Base-by-base conservation (phyloP, 1,140 invertebrate genomes). In the Psix sp. region DNA sequence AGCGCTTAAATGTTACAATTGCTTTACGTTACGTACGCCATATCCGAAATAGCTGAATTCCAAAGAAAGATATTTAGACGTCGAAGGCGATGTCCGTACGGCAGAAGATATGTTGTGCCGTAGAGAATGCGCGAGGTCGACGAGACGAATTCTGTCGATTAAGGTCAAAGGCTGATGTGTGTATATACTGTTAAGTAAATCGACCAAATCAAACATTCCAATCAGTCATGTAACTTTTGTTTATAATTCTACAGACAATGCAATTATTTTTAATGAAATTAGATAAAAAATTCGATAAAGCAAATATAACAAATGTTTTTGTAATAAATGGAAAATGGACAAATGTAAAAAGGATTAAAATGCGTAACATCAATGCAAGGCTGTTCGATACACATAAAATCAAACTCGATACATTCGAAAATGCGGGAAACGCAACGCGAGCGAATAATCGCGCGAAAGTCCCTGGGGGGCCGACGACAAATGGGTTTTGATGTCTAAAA, bases 101-200 rank as follows among this genome's bases (percentile, higher is more conserved):
- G 21, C 56, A 60, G 35, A 62, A 76, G 42, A n/a, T n/a, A n/a
- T n/a, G n/a, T n/a, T 33, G 63, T 36, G 63, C 39, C 38, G 71
- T 63, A 62, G 68, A 52, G 43, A 66, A 62, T 36, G 46, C 29
- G 51, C 70, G 51, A 62, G 81, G 77, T 80, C 75, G 76, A 51
- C 76, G 76, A 74, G 78, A 81, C 74, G 77, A 82, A 83, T 83
- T 83, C 76, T 74, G 74, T 82, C 80, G 80, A 84, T 84, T 84
- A 83, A 84, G 81, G 81, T 63, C 78, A 81, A 76, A 82, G 79
- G 75, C 75, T 78, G n/a, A n/a, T n/a, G n/a, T n/a, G 54, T 73
- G 74, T 71, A 48, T 67, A 71, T 57, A 10, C 7, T 60, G 38
- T 72, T 57, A 67, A 75, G 70, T 57, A 68, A 75, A 70, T 56